phyloP scores from a whole-genome alignment of 2,888 invertebrate genomes.

The Drosophila robusta region DNA sequence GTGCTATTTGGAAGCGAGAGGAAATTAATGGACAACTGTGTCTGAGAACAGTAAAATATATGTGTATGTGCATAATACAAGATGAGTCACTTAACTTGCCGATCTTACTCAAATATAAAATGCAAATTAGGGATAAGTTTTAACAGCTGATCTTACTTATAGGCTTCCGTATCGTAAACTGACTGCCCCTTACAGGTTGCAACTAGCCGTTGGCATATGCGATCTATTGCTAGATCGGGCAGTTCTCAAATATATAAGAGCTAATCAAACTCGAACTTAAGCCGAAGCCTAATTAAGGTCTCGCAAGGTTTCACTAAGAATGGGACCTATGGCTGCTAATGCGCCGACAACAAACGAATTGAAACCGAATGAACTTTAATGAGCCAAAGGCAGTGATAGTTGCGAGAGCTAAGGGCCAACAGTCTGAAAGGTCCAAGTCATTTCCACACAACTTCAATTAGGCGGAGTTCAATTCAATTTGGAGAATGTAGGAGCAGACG shows the following conservation, averaged over 20 bases:
- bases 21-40: no score
- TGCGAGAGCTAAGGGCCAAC: constrained; percentile 1
- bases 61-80: no score
- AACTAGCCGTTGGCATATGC: no score
- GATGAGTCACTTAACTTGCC: no score
- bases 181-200: no score
- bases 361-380: constrained; percentile 58
- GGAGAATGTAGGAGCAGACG: constrained; percentile 35
- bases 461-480: constrained; percentile 67
- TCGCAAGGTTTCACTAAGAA: constrained; percentile 24
- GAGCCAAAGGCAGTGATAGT: constrained; percentile 57
- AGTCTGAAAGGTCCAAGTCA: constrained; percentile 62
- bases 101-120: no score
- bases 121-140: no score
- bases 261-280: constrained; percentile 21
- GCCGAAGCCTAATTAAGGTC: constrained; percentile 50
- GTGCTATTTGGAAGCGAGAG: background rate
- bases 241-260: background rate
- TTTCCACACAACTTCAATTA: constrained; percentile 75
- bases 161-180: no score
- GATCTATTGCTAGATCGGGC: no score
- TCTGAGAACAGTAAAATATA: no score
- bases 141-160: no score
- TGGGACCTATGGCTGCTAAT: constrained; percentile 19
- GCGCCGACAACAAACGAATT: constrained; percentile 32